Conservation (phyloP, 2,888 invertebrate genomes). For the Synergus umbraculus region DNA sequence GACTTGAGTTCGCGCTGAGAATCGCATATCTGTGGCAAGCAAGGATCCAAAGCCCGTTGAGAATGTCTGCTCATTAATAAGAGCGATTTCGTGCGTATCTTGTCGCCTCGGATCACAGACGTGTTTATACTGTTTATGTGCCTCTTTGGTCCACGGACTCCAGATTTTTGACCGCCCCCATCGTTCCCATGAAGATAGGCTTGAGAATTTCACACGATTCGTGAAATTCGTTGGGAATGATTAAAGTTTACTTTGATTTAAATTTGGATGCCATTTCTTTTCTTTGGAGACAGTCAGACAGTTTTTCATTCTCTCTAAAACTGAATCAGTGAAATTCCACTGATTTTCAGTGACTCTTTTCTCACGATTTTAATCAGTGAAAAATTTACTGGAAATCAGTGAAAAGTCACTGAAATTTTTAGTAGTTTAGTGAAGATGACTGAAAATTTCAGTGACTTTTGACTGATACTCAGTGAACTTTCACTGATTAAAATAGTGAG, state of each 20-base stretch:
- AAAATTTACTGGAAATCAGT: too few species aligned
- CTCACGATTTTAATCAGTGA: too few species aligned
- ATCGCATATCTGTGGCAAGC: conserved; percentile 61
- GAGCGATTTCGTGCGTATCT: conserved; percentile 50
- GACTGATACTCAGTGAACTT: too few species aligned
- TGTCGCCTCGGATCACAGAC: conserved; percentile 52
- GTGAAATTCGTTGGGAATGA: background rate
- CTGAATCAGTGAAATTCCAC: too few species aligned
- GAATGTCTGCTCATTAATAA: conserved; percentile 76
- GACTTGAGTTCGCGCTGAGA: conserved; percentile 56
- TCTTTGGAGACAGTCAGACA: too few species aligned
- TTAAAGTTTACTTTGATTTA: background rate
- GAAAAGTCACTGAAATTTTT: too few species aligned
- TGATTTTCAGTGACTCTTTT: too few species aligned
- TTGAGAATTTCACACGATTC: conserved; percentile 27
- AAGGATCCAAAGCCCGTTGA: conserved; percentile 68
- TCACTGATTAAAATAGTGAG: too few species aligned
- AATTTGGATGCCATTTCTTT: background rate
- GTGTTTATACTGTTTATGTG: conserved; percentile 44
- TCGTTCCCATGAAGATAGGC: background rate
- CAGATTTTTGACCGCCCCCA: conserved; percentile 29
- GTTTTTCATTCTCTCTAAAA: too few species aligned
- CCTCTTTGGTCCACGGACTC: conserved; percentile 2
- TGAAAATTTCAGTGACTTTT: too few species aligned
- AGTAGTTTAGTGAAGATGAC: too few species aligned